Evolutionary conservation across 2,888 invertebrate genomes (phyloP).

Genomic region (Tuta absoluta): DNA sequence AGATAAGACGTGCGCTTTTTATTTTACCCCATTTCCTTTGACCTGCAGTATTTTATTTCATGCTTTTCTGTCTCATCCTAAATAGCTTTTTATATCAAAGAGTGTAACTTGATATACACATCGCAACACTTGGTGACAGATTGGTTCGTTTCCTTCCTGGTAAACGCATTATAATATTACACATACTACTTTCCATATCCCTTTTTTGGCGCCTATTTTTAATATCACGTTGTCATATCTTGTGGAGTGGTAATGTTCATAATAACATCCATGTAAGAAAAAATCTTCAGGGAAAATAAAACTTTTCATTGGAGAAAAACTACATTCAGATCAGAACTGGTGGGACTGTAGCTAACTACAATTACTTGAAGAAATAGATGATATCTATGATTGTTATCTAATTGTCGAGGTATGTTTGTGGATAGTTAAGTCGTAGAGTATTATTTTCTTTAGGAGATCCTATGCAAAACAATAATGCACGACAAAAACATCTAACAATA

Average conservation of each 20-base stretch:
- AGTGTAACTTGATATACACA: slow-evolving; percentile 46
- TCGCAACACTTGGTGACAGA: slow-evolving; percentile 43
- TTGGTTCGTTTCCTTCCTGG: slow-evolving; percentile 10
- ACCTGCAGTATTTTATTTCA: neutral
- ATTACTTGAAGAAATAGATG: too few relatives aligned
- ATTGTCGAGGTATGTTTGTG: too few relatives aligned
- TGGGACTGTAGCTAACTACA: neutral
- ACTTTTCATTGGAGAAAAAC: neutral
- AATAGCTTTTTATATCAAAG: slow-evolving; percentile 49
- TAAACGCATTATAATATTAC: slow-evolving; percentile 28
- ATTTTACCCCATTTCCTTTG: neutral
- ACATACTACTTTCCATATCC: neutral
- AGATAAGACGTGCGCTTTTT: too few relatives aligned
- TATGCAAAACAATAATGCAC: too few relatives aligned
- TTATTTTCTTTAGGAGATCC: too few relatives aligned
- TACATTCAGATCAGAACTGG: neutral
- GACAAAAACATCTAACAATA: too few relatives aligned
- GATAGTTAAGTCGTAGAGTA: too few relatives aligned
- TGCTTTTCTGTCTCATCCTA: neutral
- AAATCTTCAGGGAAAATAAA: neutral
- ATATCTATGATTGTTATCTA: too few relatives aligned
- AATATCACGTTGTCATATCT: slow-evolving; percentile 10
- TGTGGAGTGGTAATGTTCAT: slow-evolving; percentile 3
- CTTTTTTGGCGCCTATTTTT: slow-evolving; percentile 9
- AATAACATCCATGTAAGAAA: slow-evolving; percentile 4